Base-by-base conservation (phyloP, 2,113 vertebrate genomes). In the Saimiri boliviensis region DNA sequence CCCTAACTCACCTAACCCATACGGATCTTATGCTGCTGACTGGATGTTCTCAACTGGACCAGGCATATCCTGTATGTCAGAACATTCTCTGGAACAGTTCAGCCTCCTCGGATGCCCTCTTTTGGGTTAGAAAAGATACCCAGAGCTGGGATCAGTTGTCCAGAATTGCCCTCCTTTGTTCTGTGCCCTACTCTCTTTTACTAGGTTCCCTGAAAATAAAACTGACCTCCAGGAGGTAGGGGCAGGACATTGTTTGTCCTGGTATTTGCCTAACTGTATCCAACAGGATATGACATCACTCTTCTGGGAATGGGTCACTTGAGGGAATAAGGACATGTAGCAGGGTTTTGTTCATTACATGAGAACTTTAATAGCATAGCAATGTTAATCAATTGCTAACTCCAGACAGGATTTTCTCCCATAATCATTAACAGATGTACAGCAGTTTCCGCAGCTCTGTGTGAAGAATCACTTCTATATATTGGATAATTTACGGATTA, bases 251-350 rank as follows among this genome's bases (percentile, higher is more conserved):
- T 94, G 85, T n/a, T 89, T 94, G 79, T 20, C 52, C 54, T 80
- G n/a, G 27, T 68, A 37, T 92, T 58, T 60, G 27, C 27, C 49
- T 82, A 91, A 93, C 60, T 45, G 42, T 70, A 88, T 80, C 60
- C 37, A 88, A 42, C 66, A 84, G 91, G 96, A 95, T 83, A 81
- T 94, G 96, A 93, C 45, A n/a, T 85, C 83, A 86, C 54, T 49
- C 82, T 92, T 84, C 93, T 86, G 79, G 58, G 80, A 96, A 83
- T 20, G 52, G 45, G 68, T 71, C 60, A 83, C 83, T 63, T 70
- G 71, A 58, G 84, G 27, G 84, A 84, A 87, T 77, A 60, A 68
- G 54, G 95, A 63, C 90, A 54, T 14, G 35, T 10, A 42, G 40
- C 49, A 40, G 56, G 85, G 42, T 23, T 89, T 45, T 68, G 42